A percentile compares a stretch with the other conserved stretches of the same genome.
Evolutionary conservation across 2,797 vertebrate species (phyloP).

Genomic region (Trematocara caparti): DNA sequence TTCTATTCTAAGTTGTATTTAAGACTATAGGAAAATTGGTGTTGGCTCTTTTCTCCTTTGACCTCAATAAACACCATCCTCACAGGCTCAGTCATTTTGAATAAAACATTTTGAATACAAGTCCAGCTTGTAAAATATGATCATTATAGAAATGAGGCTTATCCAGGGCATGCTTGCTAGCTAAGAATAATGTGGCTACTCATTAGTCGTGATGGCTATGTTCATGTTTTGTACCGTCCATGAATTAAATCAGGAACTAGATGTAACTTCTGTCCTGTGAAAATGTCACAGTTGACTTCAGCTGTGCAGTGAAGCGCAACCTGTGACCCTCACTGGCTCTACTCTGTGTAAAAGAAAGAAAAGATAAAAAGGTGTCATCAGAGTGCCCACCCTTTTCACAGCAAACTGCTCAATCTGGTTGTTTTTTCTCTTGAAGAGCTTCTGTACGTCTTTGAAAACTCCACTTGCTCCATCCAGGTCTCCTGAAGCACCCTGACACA

Average conservation of each 20-base stretch:
- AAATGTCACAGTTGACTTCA: background rate
- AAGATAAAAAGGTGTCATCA: background rate
- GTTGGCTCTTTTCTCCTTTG: background rate
- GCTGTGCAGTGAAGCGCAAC: background rate
- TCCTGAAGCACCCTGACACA: constrained; percentile 92
- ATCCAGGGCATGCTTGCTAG: background rate
- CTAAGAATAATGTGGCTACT: background rate
- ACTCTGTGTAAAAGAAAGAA: background rate
- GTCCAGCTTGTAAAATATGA: background rate
- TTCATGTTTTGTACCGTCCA: background rate
- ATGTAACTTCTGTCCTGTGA: background rate
- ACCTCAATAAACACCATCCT: background rate
- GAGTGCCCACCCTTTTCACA: constrained; percentile 81
- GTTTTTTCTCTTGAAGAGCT: constrained; percentile 97
- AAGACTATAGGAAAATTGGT: background rate
- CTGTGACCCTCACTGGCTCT: background rate
- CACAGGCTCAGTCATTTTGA: background rate
- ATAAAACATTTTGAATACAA: background rate
- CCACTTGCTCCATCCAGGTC: constrained; percentile 85
- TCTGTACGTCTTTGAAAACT: constrained; percentile 95
- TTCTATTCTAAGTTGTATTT: background rate
- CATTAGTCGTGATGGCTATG: background rate
- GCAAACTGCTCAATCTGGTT: constrained; percentile 99
- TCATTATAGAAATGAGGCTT: background rate
- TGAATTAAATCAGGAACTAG: background rate